These are phyloP conservation scores for Eira barbara DNA, from an alignment of 2,113 vertebrate genomes.

Conservation along the genomic window DNA sequence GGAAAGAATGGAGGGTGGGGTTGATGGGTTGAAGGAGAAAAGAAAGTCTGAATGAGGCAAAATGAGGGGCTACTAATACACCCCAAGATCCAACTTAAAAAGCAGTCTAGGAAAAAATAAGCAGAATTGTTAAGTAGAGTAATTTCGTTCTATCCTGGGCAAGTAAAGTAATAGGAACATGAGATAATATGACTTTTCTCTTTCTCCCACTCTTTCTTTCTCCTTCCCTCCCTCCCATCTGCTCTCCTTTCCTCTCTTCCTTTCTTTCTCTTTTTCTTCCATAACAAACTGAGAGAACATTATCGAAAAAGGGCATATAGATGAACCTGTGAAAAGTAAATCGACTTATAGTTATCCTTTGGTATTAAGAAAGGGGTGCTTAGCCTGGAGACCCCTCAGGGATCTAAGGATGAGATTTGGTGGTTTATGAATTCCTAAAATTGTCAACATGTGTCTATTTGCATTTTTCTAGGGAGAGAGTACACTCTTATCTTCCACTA, in stretches of 20 bases:
- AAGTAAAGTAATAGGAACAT: not conserved
- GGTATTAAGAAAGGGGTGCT: not conserved
- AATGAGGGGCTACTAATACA: not conserved
- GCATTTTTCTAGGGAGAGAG: not conserved
- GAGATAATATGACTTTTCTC: not conserved
- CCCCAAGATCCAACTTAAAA: not conserved
- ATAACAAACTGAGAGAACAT: not conserved
- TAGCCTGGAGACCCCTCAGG: not conserved
- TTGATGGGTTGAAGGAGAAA: not conserved
- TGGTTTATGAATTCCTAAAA: not conserved
- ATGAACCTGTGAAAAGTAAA: not conserved
- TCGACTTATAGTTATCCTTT: not conserved
- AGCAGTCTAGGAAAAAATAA: not conserved
- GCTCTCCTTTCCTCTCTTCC: rapidly evolving
- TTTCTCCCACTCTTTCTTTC: not conserved
- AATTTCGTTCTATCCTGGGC: not conserved
- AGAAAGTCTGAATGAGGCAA: not conserved
- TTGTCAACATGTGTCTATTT: not conserved
- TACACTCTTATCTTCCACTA: not conserved
- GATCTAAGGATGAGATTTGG: not conserved
- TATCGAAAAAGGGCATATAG: not conserved
- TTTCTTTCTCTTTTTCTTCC: not conserved
- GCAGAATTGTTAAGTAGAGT: not conserved
- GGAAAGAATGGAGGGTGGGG: not conserved
- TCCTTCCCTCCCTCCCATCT: not conserved